Base-by-base conservation (phyloP, 2,888 invertebrate species). In the Eremobia ochroleuca region DNA sequence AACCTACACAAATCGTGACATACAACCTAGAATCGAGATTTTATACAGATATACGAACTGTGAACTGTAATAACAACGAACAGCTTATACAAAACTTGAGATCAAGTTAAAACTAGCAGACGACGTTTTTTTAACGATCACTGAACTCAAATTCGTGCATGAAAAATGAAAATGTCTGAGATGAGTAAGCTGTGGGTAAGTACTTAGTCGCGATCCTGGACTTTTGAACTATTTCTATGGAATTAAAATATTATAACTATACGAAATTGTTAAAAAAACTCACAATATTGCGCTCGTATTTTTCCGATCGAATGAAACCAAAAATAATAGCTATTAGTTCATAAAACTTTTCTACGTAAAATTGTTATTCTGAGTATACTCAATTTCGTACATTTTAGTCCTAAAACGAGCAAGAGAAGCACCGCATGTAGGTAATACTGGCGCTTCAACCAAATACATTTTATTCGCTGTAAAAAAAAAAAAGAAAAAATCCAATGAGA, bases 101-200 rank as follows among this genome's bases (percentile, higher is more conserved):
- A 58, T 70, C 67, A 21, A 79, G 58, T 79, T 73, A 34, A 75
- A 82, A 74, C 61, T 49, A 75, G 13, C 49, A 66, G 49, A 79
- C 55, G 13, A 61, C 37, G 46, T 55, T 73, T 68, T 68, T 83
- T 65, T 21, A 59, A 59, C 46, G 46, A 59, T 79, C 55, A n/a
- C 37, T 46, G 25, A 73, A 6, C 34, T 61, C 55, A 55, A 66
- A 66, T 61, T 52, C 34, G 59, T 55, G 28, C 34, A 61, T 40
- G 28, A 64, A 79, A 73, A 66, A 59, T 31, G n/a, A 34, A 62
- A 68, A 77, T 49, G 15, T 80, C 59, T 82, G 31, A 59, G 37
- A 55, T 9, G 13, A 62, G 21, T 28, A 62, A 62, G 31, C 52
- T n/a, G 73, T 31, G 9, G 72, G 25, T 28, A 25, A 18, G 25